These are phyloP conservation scores for Dryobotodes eremita DNA, from an alignment of 2,888 invertebrate genomes.

Conservation along the genomic window DNA sequence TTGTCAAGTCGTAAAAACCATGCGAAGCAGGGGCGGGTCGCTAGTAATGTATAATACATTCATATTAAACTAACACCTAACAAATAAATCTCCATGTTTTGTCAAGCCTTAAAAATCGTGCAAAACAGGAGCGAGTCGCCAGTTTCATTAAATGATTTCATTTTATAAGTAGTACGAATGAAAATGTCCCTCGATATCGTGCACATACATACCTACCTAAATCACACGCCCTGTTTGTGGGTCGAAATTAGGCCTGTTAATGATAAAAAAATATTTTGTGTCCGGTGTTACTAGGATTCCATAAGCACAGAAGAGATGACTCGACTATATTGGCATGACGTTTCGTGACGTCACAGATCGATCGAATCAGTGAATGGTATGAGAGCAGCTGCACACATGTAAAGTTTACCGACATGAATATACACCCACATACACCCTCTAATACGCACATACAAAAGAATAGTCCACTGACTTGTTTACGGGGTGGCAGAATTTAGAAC, in stretches of 20 bases:
- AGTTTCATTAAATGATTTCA: background rate
- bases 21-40: background rate
- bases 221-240: background rate
- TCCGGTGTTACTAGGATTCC: slow-evolving; percentile 4
- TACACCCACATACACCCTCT: background rate
- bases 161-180: background rate
- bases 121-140: background rate
- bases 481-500: background rate
- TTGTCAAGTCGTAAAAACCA: background rate
- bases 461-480: background rate
- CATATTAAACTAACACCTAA: no score
- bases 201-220: background rate
- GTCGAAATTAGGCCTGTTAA: background rate
- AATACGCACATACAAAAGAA: no score
- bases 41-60: no score
- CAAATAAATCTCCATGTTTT: background rate
- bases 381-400: slow-evolving; percentile 16
- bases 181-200: background rate
- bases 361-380: background rate
- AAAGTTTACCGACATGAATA: background rate
- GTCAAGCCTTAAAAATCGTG: background rate
- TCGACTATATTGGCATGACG: background rate
- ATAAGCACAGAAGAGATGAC: background rate
- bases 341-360: slow-evolving; percentile 23
- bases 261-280: background rate